Conservation (phyloP, 2,113 vertebrate genomes). For the Tachuris rubrigastra region DNA sequence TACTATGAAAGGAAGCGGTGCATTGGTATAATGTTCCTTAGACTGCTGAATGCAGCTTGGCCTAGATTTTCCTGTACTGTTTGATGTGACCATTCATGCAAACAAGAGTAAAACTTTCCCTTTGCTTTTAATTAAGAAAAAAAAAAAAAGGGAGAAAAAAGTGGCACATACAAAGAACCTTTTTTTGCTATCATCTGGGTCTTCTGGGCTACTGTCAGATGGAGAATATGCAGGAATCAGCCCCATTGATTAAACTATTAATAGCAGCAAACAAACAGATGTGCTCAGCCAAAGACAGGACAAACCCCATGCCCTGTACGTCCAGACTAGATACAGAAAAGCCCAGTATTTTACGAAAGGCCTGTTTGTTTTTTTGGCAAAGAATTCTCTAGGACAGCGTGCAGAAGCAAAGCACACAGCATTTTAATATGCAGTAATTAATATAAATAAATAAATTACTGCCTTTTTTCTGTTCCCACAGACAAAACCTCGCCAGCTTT, state of each 20-base stretch:
- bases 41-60: conserved; percentile 54
- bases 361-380: neutral
- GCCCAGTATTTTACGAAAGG: neutral
- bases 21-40: conserved; percentile 25
- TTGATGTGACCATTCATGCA: conserved; percentile 64
- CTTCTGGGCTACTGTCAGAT: neutral
- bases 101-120: conserved; percentile 52
- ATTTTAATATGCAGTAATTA: neutral
- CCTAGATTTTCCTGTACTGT: conserved; percentile 52
- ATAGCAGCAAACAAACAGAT: conserved; percentile 21
- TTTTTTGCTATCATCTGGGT: neutral
- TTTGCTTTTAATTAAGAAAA: conserved; percentile 44
- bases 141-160: neutral
- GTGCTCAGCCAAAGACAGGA: neutral
- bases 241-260: conserved; percentile 51
- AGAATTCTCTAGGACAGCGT: neutral
- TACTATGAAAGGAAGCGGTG: neutral
- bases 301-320: neutral
- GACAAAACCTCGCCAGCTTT: neutral
- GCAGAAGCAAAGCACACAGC: neutral
- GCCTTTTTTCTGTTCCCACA: neutral
- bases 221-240: neutral
- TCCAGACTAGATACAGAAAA: neutral
- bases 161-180: neutral
- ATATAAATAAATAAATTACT: neutral